Evolutionary conservation across 2,888 invertebrate species (phyloP).

Genomic region (Phengaris arion): DNA sequence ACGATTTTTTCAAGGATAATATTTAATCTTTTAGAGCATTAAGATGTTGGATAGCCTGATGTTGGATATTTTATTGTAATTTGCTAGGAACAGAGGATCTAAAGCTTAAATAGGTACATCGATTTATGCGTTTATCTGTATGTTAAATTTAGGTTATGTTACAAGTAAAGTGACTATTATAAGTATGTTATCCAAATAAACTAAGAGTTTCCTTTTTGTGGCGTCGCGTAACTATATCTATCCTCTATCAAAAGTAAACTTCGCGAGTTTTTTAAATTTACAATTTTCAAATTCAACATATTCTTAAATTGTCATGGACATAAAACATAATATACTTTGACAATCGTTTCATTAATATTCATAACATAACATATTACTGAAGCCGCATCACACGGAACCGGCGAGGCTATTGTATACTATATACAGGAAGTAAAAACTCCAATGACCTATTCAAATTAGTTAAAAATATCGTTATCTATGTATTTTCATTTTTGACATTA

Average conservation of each 20-base stretch:
- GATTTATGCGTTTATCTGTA: neutral
- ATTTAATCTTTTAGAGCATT: conserved; percentile 25
- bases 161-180: too few relatives aligned
- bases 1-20: conserved; percentile 63
- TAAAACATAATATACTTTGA: neutral
- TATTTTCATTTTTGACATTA: conserved; percentile 41
- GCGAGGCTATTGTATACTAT: conserved; percentile 48
- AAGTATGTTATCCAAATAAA: too few relatives aligned
- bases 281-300: too few relatives aligned
- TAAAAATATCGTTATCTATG: conserved; percentile 10
- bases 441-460: conserved; percentile 57
- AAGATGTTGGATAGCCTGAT: conserved; percentile 14
- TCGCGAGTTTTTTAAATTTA: too few relatives aligned
- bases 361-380: conserved; percentile 28
- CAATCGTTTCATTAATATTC: conserved; percentile 23
- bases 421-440: conserved; percentile 52
- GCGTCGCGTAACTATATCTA: too few relatives aligned
- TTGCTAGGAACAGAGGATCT: neutral
- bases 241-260: too few relatives aligned
- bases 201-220: too few relatives aligned
- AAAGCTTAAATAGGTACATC: neutral
- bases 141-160: too few relatives aligned
- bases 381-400: conserved; percentile 44
- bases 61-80: neutral
- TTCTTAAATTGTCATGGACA: neutral